Evolutionary conservation across 2,797 vertebrate genomes (phyloP), one percentile per base, ranked within the genome.

Genomic region (Schizopygopsis pylzovi): DNA sequence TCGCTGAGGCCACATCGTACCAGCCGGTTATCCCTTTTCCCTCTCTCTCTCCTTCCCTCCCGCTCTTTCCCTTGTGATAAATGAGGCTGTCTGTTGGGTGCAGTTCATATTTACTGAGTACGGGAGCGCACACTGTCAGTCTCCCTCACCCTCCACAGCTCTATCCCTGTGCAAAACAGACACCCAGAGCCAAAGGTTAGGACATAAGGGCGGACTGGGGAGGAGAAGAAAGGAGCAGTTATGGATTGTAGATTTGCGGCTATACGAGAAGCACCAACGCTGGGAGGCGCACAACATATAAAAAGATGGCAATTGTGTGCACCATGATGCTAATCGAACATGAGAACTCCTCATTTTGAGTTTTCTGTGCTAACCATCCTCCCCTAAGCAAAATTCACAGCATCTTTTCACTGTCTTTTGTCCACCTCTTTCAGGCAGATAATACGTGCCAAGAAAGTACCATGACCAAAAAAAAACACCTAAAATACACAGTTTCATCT

Each of bases 51-150:
- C 76, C 41, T 85, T 88, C 85, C 85, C 86, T 84, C 76, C 67
- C 85, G 75, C 88, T 85, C 89, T 82, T 93, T 92, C 93, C 91
- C 92, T 92, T 90, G 93, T 96, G 95, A 96, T 96, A 94, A 95
- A 96, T 96, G 95, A 94, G 94, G 92, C 95, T 96, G 95, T 95
- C 95, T 93, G 92, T 94, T 92, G 93, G 92, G 92, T 94, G 94
- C 94, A 95, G 95, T 95, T 95, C 95, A 96, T 95, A 95, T 95
- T 95, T 95, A 96, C 95, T 95, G 95, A 95, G 94, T 95, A 96
- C 93, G 93, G 92, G 92, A 95, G 95, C 93, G 90, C 93, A 92
- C 92, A 94, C 94, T 96, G 95, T 96, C 94, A 96, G 93, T 95
- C 94, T 94, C 93, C 85, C 93, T 94, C 92, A 89, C 94, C 94